Evolutionary conservation across 2,797 vertebrate genomes (phyloP).

Genomic region (Galaxias olidus): DNA sequence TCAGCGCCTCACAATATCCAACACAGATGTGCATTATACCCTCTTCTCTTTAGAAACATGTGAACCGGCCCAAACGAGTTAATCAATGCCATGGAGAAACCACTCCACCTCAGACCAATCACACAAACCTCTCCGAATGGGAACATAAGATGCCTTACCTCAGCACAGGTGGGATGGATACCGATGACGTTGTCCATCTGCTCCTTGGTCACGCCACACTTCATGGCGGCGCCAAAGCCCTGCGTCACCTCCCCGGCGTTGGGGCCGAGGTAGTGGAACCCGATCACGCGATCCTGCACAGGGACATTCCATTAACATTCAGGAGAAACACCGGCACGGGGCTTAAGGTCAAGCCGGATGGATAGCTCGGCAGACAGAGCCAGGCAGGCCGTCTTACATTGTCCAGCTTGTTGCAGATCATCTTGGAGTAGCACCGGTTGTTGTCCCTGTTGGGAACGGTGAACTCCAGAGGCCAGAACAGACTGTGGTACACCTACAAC

Average conservation of each 20-base stretch:
- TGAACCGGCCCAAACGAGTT: no score
- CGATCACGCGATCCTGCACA: conserved; percentile 86
- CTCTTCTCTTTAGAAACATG: no score
- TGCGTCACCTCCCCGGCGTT: conserved; percentile 97
- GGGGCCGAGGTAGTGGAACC: conserved; percentile 93
- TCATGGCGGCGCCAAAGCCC: conserved; percentile 91
- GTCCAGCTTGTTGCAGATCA: conserved; percentile 89
- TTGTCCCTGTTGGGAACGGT: conserved; percentile 87
- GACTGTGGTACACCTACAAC: conserved; percentile 86
- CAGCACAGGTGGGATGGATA: conserved; percentile 95
- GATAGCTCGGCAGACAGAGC: no score
- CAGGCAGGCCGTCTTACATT: conserved; percentile 73
- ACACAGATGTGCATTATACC: no score
- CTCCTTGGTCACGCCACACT: conserved; percentile 92
- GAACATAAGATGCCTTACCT: conserved; percentile 71
- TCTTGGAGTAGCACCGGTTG: conserved; percentile 89
- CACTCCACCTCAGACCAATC: no score
- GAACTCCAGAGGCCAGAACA: conserved; percentile 97
- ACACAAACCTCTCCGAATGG: no score
- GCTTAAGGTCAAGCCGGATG: no score
- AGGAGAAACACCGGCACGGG: no score
- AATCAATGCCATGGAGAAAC: no score
- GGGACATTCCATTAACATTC: background rate
- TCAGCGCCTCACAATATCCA: no score
- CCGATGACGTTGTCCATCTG: conserved; percentile 89